Percentiles rank a stretch among this genome's conserved stretches.
These are phyloP conservation scores for Seladonia tumulorum DNA, from an alignment of 2,888 invertebrate species.

Conservation along the genomic window DNA sequence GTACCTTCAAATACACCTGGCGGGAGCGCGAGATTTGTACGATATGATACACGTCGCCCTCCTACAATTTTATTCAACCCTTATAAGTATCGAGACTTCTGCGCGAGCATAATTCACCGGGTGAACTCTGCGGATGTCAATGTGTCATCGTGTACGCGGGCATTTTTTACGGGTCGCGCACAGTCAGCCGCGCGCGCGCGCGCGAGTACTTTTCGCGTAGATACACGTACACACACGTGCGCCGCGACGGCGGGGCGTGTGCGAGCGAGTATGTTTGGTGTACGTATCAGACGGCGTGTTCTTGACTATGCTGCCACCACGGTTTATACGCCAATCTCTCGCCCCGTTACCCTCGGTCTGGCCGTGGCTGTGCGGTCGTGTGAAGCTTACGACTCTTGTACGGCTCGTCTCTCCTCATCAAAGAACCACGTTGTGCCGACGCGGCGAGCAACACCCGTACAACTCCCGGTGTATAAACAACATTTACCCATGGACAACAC, in stretches of 20 bases:
- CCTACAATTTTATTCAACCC: constrained; percentile 20
- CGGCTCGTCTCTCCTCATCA: constrained; percentile 78
- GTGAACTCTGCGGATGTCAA: neutral
- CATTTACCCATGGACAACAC: constrained; percentile 72
- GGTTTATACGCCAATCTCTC: constrained; percentile 47
- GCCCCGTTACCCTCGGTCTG: constrained; percentile 32
- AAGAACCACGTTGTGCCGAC: constrained; percentile 74
- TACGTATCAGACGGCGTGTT: constrained; percentile 27
- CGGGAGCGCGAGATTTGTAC: neutral
- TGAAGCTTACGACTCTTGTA: constrained; percentile 62
- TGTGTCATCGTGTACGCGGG: neutral
- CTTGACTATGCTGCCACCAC: constrained; percentile 25
- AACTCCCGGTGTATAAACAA: constrained; percentile 69
- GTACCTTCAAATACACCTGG: constrained; percentile 16
- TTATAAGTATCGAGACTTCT: neutral
- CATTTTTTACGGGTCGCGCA: neutral
- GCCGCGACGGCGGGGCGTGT: neutral
- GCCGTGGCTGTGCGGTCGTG: constrained; percentile 24
- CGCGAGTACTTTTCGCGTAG: neutral
- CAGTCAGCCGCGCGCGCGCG: neutral
- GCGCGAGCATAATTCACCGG: neutral
- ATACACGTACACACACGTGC: neutral
- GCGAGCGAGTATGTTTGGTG: neutral
- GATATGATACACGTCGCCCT: neutral
- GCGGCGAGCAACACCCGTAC: constrained; percentile 63